phyloP scores from a whole-genome alignment of 2,113 vertebrate species.

The Cepphus grylle region DNA sequence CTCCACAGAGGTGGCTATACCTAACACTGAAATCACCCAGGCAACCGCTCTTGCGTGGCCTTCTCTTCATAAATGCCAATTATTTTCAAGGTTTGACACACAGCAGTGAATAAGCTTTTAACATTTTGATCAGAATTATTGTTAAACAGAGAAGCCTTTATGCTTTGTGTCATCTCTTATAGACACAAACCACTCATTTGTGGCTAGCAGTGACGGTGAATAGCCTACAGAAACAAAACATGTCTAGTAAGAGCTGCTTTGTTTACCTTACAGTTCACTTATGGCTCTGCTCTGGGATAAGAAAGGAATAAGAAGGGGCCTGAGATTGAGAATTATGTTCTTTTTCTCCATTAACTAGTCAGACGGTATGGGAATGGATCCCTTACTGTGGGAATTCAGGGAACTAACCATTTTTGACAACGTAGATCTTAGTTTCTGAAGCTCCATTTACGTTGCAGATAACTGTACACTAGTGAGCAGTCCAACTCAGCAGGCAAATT shows the following conservation, averaged over 20 bases:
- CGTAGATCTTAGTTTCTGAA: not conserved
- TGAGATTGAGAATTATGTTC: not conserved
- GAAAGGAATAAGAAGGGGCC: not conserved
- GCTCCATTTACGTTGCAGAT: not conserved
- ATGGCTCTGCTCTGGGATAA: not conserved
- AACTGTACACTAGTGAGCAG: not conserved
- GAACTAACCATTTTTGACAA: not conserved
- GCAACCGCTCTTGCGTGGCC: not conserved
- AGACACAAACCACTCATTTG: not conserved
- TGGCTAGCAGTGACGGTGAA: not conserved
- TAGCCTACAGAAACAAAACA: not conserved
- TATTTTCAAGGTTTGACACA: constrained; percentile 22
- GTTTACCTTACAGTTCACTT: not conserved
- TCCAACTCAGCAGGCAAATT: not conserved
- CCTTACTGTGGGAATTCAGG: not conserved
- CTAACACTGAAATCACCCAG: constrained; percentile 11
- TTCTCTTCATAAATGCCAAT: constrained; percentile 9
- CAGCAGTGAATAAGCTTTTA: not conserved
- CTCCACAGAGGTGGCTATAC: not conserved
- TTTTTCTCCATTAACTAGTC: not conserved
- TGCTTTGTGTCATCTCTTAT: not conserved
- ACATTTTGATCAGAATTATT: constrained; percentile 27
- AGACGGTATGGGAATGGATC: not conserved
- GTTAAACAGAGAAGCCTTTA: not conserved
- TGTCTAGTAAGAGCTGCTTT: not conserved